These are phyloP conservation scores for Rhadina sibilatrix DNA, from an alignment of 2,113 vertebrate genomes.

Conservation along the genomic window DNA sequence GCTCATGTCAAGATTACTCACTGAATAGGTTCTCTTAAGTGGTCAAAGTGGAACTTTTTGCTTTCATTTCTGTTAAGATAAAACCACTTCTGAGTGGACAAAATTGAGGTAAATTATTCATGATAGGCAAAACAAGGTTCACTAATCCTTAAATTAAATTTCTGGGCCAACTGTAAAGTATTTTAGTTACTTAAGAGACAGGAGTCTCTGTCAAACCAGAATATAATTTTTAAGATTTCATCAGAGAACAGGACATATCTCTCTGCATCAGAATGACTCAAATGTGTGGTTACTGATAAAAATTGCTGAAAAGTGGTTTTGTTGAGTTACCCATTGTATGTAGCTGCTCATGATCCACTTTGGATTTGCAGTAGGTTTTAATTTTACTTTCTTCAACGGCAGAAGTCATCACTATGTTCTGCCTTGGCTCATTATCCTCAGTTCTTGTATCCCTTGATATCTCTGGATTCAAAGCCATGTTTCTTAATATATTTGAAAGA, in stretches of 20 bases:
- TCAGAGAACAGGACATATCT: neutral
- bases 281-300: neutral
- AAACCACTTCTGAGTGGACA: neutral
- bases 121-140: conserved; percentile 32
- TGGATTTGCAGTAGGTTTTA: neutral
- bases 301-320: neutral
- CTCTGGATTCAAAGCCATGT: neutral
- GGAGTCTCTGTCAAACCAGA: neutral
- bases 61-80: conserved; percentile 21
- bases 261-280: neutral
- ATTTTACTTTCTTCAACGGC: neutral
- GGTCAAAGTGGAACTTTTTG: neutral
- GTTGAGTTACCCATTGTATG: neutral
- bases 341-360: neutral
- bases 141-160: conserved; percentile 43
- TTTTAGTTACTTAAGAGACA: neutral
- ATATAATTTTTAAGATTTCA: neutral
- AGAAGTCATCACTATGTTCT: neutral
- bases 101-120: conserved; percentile 32
- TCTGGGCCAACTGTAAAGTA: neutral
- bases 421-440: neutral
- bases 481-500: neutral
- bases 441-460: neutral
- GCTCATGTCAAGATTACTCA: neutral
- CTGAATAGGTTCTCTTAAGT: conserved; percentile 22